Conservation (phyloP, 2,888 invertebrate genomes). For the Perizoma flavofasciatum region DNA sequence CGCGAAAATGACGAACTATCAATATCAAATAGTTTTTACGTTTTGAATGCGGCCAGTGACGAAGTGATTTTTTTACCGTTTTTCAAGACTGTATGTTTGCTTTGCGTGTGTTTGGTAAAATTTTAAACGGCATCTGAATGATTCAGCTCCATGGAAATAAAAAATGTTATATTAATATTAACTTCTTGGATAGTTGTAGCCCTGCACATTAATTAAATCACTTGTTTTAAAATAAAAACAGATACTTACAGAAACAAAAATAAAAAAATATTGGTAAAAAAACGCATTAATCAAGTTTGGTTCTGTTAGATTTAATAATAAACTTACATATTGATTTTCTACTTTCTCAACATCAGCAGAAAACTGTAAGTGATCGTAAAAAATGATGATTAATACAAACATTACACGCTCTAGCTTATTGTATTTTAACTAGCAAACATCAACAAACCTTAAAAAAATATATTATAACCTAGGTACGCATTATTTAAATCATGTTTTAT, state of each 20-base stretch:
- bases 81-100: conserved; percentile 25
- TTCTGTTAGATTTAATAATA: too few relatives aligned
- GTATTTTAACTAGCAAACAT: not conserved
- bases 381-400: not conserved
- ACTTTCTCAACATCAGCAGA: conserved; percentile 15
- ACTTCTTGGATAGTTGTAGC: too few relatives aligned
- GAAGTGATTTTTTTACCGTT: conserved; percentile 37
- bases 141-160: conserved; percentile 13
- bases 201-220: too few relatives aligned
- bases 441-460: not conserved
- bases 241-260: too few relatives aligned
- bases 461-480: too few relatives aligned
- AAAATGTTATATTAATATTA: not conserved
- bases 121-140: conserved; percentile 5
- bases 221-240: too few relatives aligned
- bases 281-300: too few relatives aligned
- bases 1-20: conserved; percentile 80
- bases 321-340: conserved; percentile 25
- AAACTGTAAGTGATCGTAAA: conserved; percentile 19
- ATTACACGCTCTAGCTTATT: too few relatives aligned
- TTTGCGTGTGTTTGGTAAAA: conserved; percentile 15
- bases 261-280: too few relatives aligned
- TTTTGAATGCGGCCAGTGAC: conserved; percentile 33
- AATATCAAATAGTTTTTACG: conserved; percentile 47
- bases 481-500: too few relatives aligned